These are phyloP conservation scores for Cantharis nigra DNA, from an alignment of 2,888 invertebrate genomes.

Conservation along the genomic window DNA sequence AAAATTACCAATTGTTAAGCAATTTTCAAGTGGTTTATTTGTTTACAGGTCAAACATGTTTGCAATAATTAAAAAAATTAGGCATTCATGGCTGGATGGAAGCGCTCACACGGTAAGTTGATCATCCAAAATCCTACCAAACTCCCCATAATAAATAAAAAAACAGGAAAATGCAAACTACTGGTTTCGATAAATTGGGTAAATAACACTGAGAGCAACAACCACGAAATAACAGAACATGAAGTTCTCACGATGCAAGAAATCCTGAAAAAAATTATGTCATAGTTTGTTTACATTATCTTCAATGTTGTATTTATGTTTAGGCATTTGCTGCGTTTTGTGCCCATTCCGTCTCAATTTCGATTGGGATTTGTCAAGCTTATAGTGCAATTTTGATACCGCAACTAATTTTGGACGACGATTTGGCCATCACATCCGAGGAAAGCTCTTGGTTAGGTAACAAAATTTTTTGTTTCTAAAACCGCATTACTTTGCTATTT, in stretches of 20 bases:
- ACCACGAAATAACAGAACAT: background rate
- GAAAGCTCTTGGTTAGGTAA: slow-evolving; percentile 76
- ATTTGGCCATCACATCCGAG: slow-evolving; percentile 63
- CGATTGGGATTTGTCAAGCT: slow-evolving; percentile 76
- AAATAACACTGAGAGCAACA: background rate
- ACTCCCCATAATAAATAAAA: too few relatives aligned
- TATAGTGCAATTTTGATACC: slow-evolving; percentile 77
- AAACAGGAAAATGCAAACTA: background rate
- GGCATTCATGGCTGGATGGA: background rate
- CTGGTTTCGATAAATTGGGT: background rate
- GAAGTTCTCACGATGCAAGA: background rate
- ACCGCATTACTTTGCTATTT: background rate
- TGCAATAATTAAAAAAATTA: background rate
- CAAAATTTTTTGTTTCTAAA: slow-evolving; percentile 31
- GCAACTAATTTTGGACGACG: slow-evolving; percentile 62
- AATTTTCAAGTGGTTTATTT: background rate
- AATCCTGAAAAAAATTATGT: background rate
- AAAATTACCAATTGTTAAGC: background rate
- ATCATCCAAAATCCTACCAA: background rate
- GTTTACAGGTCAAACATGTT: background rate
- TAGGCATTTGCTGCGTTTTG: slow-evolving; percentile 73
- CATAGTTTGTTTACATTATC: background rate
- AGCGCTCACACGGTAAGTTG: background rate
- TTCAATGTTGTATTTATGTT: background rate
- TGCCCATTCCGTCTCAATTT: slow-evolving; percentile 75